Evolutionary conservation across 2,888 invertebrate species (phyloP).

Genomic region (Drosophila aldrichi): DNA sequence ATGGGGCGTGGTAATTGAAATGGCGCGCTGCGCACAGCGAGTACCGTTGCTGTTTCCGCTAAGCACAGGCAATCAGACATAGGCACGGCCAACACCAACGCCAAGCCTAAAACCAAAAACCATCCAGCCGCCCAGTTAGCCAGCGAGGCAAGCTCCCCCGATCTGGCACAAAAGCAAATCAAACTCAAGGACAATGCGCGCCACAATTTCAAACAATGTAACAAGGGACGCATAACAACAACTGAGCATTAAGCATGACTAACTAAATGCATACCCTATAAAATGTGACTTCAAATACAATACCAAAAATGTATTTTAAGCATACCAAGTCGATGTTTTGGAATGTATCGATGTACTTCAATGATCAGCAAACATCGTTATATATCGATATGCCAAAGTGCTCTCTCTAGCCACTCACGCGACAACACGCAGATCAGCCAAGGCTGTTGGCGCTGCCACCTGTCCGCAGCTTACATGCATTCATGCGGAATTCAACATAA

Average conservation of each 20-base stretch:
- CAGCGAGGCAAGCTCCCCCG: neutral
- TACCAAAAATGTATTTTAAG: neutral
- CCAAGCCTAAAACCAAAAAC: neutral
- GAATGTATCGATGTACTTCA: neutral
- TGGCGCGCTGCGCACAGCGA: slow-evolving; percentile 52
- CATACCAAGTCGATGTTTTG: neutral
- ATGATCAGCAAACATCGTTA: neutral
- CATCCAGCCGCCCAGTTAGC: neutral
- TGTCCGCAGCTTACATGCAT: neutral
- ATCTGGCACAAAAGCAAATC: slow-evolving; percentile 47
- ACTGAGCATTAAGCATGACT: neutral
- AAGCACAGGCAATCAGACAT: slow-evolving; percentile 60
- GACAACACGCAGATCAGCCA: neutral
- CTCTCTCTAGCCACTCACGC: neutral
- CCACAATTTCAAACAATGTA: slow-evolving; percentile 52
- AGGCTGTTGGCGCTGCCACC: neutral
- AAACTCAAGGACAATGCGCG: slow-evolving; percentile 58
- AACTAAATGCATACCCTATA: neutral
- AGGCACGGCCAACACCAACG: slow-evolving; percentile 50
- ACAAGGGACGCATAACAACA: slow-evolving; percentile 29
- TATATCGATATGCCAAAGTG: neutral
- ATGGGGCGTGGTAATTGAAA: slow-evolving; percentile 67
- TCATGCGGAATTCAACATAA: neutral
- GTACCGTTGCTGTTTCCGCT: slow-evolving; percentile 59
- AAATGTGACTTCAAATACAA: fast-evolving